Percentiles rank a stretch among this genome's conserved stretches.
phyloP scores from a whole-genome alignment of 53 echinoderm and acorn worm species.

The Paracentrotus lividus region DNA sequence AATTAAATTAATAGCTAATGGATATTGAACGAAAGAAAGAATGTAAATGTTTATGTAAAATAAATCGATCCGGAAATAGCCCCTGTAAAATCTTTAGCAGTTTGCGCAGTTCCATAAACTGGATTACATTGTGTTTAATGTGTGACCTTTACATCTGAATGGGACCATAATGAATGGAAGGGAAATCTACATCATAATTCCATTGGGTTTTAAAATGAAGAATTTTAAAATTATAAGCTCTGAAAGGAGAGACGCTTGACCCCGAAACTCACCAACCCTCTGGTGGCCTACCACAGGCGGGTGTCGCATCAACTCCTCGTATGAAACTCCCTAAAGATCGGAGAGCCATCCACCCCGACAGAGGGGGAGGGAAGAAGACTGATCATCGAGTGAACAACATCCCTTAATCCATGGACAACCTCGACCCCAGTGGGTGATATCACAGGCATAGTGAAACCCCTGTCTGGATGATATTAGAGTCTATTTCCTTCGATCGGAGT shows the following conservation, averaged over 20 bases:
- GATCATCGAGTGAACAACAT: not conserved
- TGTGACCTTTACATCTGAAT: not conserved
- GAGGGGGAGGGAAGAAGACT: slow-evolving; percentile 3
- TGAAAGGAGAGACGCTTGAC: slow-evolving; percentile 36
- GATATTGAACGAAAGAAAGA: no score
- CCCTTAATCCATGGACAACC: not conserved
- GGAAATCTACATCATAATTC: slow-evolving; percentile 13
- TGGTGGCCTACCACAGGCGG: not conserved
- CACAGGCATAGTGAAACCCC: not conserved
- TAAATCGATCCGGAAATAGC: not conserved
- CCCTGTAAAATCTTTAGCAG: no score
- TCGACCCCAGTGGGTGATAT: slow-evolving; percentile 30
- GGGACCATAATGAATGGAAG: not conserved
- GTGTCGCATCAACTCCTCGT: not conserved
- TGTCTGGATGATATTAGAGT: slow-evolving; percentile 57
- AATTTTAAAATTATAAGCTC: not conserved
- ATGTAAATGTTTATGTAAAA: no score
- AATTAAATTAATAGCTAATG: no score
- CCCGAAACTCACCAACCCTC: not conserved
- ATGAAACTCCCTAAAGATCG: not conserved
- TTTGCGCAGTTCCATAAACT: not conserved
- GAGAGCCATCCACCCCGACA: not conserved
- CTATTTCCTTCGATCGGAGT: slow-evolving; percentile 54
- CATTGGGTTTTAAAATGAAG: slow-evolving; percentile 7
- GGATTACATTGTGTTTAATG: not conserved